These are phyloP conservation scores for Austrofundulus limnaeus DNA, from an alignment of 2,113 vertebrate species.

Conservation along the genomic window DNA sequence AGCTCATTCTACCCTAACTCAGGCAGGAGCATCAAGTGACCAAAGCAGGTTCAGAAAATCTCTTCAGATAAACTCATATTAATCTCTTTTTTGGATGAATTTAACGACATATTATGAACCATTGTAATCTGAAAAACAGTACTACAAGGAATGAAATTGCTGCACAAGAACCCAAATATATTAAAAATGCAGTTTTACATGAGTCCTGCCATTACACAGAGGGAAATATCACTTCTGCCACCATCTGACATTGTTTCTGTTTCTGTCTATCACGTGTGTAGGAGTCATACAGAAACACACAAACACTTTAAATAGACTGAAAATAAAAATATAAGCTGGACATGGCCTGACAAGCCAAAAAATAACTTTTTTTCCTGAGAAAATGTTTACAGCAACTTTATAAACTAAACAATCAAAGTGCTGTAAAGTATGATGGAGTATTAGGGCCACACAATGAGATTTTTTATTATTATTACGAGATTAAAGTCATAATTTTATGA, in stretches of 20 bases:
- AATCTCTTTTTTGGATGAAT: too few relatives aligned
- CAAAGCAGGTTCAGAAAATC: neutral
- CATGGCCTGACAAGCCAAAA: neutral
- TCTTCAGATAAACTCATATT: conserved; percentile 1
- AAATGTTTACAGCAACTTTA: neutral
- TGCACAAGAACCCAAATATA: too few relatives aligned
- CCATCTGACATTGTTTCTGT: neutral
- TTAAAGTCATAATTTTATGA: too few relatives aligned
- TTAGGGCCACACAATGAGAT: too few relatives aligned
- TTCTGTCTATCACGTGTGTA: neutral
- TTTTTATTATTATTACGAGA: too few relatives aligned
- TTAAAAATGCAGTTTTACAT: neutral
- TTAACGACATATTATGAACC: too few relatives aligned
- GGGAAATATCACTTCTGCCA: neutral
- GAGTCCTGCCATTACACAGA: neutral
- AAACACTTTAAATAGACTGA: neutral
- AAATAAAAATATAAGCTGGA: neutral
- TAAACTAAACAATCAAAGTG: too few relatives aligned
- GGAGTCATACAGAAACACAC: conserved; percentile 1
- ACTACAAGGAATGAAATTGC: conserved; percentile 30
- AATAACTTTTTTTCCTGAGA: neutral
- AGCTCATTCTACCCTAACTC: conserved; percentile 2
- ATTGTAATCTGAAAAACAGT: conserved; percentile 22
- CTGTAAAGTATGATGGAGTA: too few relatives aligned
- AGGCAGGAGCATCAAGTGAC: too few relatives aligned